Percentiles rank a stretch among this genome's conserved stretches.
phyloP scores from a whole-genome alignment of 1,140 invertebrate species.

The Caerostris extrusa region DNA sequence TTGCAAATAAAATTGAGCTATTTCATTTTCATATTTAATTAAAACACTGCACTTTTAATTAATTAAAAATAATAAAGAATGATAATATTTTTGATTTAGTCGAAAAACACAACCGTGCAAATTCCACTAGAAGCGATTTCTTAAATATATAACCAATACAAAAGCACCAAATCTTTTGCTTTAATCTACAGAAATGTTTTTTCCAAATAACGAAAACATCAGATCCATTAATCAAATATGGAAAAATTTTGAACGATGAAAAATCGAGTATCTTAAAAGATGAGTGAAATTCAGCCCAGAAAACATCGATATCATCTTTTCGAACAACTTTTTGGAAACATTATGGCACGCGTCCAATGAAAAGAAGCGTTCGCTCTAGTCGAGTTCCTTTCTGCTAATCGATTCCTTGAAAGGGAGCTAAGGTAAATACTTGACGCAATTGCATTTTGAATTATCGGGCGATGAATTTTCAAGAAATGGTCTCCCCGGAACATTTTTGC shows the following conservation, averaged over 20 bases:
- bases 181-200: too few species aligned
- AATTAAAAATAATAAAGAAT: too few species aligned
- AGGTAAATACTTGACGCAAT: constrained; percentile 16
- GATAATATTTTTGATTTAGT: too few species aligned
- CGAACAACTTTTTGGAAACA: constrained; percentile 6
- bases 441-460: neutral
- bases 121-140: too few species aligned
- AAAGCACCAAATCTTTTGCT: too few species aligned
- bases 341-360: constrained; percentile 13
- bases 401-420: neutral
- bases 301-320: constrained; percentile 4
- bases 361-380: neutral
- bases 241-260: neutral
- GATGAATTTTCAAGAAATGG: neutral
- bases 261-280: neutral
- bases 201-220: too few species aligned
- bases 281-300: neutral
- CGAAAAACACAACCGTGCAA: too few species aligned
- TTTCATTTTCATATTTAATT: too few species aligned
- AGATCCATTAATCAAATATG: too few species aligned
- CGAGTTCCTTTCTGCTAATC: constrained; percentile 9
- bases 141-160: too few species aligned
- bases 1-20: too few species aligned
- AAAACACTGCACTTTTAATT: too few species aligned
- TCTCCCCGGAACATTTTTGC: neutral